Conservation (phyloP, 2,113 vertebrate genomes). For the Hassar affinis region DNA sequence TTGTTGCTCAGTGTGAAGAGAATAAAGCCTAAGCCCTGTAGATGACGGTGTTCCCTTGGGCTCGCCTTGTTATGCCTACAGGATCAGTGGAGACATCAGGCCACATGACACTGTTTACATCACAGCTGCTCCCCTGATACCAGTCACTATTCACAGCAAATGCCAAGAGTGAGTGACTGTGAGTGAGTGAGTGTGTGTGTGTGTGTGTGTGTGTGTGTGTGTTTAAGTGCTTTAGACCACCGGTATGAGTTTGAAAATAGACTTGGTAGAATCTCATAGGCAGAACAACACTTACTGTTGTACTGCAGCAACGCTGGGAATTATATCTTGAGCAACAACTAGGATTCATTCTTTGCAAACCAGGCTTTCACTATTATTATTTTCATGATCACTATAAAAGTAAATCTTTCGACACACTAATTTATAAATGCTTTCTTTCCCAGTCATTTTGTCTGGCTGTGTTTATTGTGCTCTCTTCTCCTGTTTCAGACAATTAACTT, state of each 20-base stretch:
- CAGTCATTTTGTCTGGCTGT: constrained; percentile 12
- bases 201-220: constrained; percentile 1
- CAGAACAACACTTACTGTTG: neutral
- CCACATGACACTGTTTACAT: constrained; percentile 48
- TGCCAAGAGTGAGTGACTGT: constrained; percentile 31
- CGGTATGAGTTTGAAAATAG: constrained; percentile 15
- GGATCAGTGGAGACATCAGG: constrained; percentile 34
- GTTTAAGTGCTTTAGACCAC: neutral
- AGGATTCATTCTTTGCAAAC: neutral
- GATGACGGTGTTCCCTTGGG: constrained; percentile 16
- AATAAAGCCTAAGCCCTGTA: constrained; percentile 10
- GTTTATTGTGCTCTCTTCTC: constrained; percentile 12
- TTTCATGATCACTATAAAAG: neutral
- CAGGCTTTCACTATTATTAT: neutral
- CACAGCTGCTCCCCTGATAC: constrained; percentile 43
- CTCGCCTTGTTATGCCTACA: constrained; percentile 23
- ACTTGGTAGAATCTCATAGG: neutral
- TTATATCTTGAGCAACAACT: constrained; percentile 20
- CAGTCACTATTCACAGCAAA: constrained; percentile 42
- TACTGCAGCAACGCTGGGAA: neutral
- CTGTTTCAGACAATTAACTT: neutral
- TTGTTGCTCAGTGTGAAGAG: neutral
- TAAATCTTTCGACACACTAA: constrained; percentile 2
- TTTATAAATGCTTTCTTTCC: neutral
- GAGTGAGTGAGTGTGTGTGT: constrained; percentile 23